phyloP scores from a whole-genome alignment of 1,140 invertebrate genomes.

The Drosophila erecta region DNA sequence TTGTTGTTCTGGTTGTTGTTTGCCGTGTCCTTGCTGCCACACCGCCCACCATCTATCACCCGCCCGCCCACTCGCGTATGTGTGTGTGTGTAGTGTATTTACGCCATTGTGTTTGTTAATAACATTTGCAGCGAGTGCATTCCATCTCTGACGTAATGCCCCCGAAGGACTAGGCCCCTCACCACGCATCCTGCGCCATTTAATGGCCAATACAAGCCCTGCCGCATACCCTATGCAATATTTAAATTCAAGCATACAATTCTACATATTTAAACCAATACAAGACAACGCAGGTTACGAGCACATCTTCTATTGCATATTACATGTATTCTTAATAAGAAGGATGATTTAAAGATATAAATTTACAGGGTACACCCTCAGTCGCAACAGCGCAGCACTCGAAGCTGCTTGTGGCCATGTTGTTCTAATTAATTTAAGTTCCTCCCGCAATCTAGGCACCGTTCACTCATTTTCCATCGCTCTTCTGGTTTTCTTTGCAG shows the following conservation, averaged over 20 bases:
- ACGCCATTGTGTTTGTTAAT: slow-evolving; percentile 67
- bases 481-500: slow-evolving; percentile 39
- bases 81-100: slow-evolving; percentile 43
- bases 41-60: neutral
- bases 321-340: too few relatives aligned
- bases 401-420: slow-evolving; percentile 9
- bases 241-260: neutral
- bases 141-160: slow-evolving; percentile 61
- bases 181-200: neutral
- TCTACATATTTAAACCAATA: too few relatives aligned
- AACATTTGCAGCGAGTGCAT: slow-evolving; percentile 69
- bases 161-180: slow-evolving; percentile 8
- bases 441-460: slow-evolving; percentile 10
- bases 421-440: slow-evolving; percentile 56
- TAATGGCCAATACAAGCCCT: slow-evolving; percentile 34
- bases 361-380: neutral
- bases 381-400: neutral
- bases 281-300: too few relatives aligned
- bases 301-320: too few relatives aligned
- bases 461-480: slow-evolving; percentile 27
- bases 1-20: slow-evolving; percentile 11
- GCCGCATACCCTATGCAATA: slow-evolving; percentile 29
- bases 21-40: slow-evolving; percentile 31
- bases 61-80: neutral
- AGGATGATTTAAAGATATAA: too few relatives aligned